A percentile compares a stretch with the other conserved stretches of the same genome.
Evolutionary conservation across 1,140 invertebrate species (phyloP).

Genomic region (Araneus ventricosus): DNA sequence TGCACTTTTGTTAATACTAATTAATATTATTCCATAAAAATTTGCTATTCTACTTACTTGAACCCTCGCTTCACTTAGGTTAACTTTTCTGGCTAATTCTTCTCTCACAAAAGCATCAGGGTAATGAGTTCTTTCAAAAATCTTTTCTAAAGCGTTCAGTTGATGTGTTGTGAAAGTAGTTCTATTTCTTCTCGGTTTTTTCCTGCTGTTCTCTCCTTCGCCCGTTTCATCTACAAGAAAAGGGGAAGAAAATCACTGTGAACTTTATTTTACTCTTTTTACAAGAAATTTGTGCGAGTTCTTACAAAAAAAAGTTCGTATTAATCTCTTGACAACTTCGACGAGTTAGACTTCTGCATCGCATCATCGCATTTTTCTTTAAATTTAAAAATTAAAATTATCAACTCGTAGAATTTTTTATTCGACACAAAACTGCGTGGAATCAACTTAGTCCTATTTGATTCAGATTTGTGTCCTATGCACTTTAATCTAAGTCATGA

Average conservation of each 20-base stretch:
- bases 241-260: background rate
- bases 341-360: too few relatives aligned
- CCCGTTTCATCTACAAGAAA: conserved; percentile 54
- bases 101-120: conserved; percentile 97
- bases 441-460: too few relatives aligned
- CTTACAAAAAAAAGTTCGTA: too few relatives aligned
- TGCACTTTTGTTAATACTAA: too few relatives aligned
- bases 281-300: background rate
- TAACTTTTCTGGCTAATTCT: conserved; percentile 94
- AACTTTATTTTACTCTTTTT: background rate
- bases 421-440: too few relatives aligned
- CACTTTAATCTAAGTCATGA: too few relatives aligned
- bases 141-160: conserved; percentile 93
- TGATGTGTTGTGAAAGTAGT: conserved; percentile 97
- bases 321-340: too few relatives aligned
- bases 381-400: too few relatives aligned
- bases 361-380: too few relatives aligned
- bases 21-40: too few relatives aligned
- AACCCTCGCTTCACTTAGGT: conserved; percentile 94
- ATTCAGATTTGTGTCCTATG: too few relatives aligned
- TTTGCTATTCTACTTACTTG: conserved; percentile 84
- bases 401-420: too few relatives aligned
- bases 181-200: conserved; percentile 88
- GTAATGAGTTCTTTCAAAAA: conserved; percentile 96
- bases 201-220: conserved; percentile 62